Evolutionary conservation across 2,888 invertebrate genomes (phyloP), one percentile per base, ranked within the genome.

Genomic region (Chrysolina haemoptera): DNA sequence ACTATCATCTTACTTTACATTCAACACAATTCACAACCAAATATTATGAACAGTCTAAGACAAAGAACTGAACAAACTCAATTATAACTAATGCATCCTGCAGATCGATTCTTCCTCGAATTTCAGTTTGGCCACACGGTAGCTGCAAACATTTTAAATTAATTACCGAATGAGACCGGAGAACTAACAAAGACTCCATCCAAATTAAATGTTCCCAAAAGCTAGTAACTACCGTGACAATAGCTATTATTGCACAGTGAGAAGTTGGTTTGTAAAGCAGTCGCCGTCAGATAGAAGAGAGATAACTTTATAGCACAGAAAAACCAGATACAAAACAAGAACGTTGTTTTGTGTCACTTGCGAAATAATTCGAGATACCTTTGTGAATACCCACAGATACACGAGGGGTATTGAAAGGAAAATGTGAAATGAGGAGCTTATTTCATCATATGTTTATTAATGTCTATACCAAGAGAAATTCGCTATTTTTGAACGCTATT

Each of bases 161-260:
- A 74, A 75, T 76, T 76, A 76, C 74, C 62, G 73, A 74, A 72
- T 68, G 64, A 70, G 65, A 70, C 67, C 66, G 62, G 71, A 69
- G 68, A 53, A 66, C 76, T 71, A 72, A 76, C 76, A 76, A 76
- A 76, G 74, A 76, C 71, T 70, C 71, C 70, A 70, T 70, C 72
- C 74, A 76, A 76, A 76, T 76, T 76, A 74, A 76, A 76, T 70
- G 76, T 73, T 70, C 76, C 74, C 68, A 76, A 76, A 76, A 74
- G 76, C 76, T 73, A 73, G 70, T 72, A 74, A 74, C 74, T 68
- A 64, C 73, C 73, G 73, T 76, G 74, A 76, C 76, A 76, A 76
- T 74, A 68, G 76, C 68, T 76, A 74, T 76, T 76, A 75, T 76
- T 76, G 76, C 74, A 74, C 74, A 73, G 70, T 59, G 72, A 76